A percentile compares a stretch with the other conserved stretches of the same genome.
phyloP scores from a whole-genome alignment of 2,797 vertebrate species.

The Graptemys geographica region DNA sequence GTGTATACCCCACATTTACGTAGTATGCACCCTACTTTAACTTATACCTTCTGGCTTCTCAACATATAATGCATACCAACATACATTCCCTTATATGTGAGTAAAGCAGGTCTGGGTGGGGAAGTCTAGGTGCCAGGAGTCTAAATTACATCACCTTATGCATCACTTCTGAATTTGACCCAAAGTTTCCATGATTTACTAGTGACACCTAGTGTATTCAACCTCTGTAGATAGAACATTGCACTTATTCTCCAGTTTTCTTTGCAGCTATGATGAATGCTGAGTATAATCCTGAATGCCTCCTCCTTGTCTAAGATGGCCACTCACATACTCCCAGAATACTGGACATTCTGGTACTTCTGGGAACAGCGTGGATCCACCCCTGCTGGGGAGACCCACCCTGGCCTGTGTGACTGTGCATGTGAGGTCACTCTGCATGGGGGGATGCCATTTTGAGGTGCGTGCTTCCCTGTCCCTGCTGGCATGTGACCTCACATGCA shows the following conservation, averaged over 20 bases:
- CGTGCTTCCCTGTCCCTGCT: background rate
- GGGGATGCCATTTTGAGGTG: background rate
- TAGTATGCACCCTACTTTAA: background rate
- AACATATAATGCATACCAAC: background rate
- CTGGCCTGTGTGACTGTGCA: background rate
- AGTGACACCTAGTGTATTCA: background rate
- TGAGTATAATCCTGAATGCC: background rate
- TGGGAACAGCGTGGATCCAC: background rate
- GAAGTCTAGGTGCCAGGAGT: background rate
- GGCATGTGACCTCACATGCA: background rate
- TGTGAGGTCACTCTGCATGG: background rate
- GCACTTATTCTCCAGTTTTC: background rate
- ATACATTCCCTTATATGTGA: background rate
- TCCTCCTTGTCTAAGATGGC: background rate
- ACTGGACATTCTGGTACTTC: background rate
- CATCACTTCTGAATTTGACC: background rate
- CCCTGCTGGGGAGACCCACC: background rate
- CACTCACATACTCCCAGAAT: background rate
- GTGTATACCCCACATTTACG: background rate
- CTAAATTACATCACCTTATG: background rate
- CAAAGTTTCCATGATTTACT: background rate
- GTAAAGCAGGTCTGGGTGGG: background rate
- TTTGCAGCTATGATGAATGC: background rate
- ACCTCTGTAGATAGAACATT: background rate
- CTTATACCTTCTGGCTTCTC: background rate